Evolutionary conservation across 1,140 invertebrate species (phyloP), one percentile per base, ranked within the genome.

Genomic region (Ceratina japonica): DNA sequence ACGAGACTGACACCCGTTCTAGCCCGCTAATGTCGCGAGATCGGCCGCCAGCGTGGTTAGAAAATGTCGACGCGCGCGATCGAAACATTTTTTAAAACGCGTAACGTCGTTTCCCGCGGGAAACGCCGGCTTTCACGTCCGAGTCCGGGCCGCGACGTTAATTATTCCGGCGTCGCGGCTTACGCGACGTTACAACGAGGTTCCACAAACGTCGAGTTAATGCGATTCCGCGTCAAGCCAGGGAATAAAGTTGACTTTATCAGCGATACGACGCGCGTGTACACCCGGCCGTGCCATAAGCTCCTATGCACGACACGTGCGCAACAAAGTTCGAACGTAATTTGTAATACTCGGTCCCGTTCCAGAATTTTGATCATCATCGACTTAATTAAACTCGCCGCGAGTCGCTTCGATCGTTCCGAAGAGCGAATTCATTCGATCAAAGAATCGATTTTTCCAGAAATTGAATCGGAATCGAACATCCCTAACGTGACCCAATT

Each of bases 1-100:
- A 77, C 49, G 75, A 77, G 58, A 22, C n/a, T 63, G 58, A 54
- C 44, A 52, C 7, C 18, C 5, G n/a, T 69, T 77, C n/a, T 0
- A 18, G 3, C 52, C 52, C 10, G 16, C 44, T 61, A 71, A 71
- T 77, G 22, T 56, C 10, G 1, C 2, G 27, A 31, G 27, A 31
- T 31, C 37, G 37, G 2, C 37, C 37, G 7, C 37, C 37, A 37
- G 37, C 37, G 37, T 44, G 10, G 37, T 10, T 44, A 10, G 0
- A 8, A 44, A 44, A 44, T 44, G 3, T 10, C 5, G n/a, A n/a
- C n/a, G n/a, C n/a, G n/a, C n/a, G 5, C 37, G 37, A 44, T 44
- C 10, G 5, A 7, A 44, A 10, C 37, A 44, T 44, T 18, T 69
- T 54, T 18, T 0, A 7, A 63, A 0, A 37, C 27, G 13, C 7